A percentile compares a stretch with the other conserved stretches of the same genome.
phyloP scores from a whole-genome alignment of 2,888 invertebrate species.

The Agriopis leucophaearia region DNA sequence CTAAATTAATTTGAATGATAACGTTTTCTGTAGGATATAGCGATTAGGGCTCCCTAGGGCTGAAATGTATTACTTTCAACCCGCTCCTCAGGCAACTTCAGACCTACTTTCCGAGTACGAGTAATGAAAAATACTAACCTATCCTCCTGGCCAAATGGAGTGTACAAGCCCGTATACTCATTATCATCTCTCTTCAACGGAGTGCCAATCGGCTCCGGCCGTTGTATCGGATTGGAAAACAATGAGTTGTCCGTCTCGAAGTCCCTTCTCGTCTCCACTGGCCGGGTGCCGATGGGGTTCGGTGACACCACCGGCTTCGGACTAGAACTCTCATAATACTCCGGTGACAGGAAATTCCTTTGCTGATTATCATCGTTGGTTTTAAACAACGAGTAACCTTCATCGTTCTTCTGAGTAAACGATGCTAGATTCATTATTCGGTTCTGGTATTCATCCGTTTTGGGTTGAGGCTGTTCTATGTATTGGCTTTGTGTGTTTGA shows the following conservation, averaged over 20 bases:
- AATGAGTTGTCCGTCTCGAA: slow-evolving; percentile 68
- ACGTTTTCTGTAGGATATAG: too few relatives aligned
- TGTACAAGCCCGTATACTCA: slow-evolving; percentile 61
- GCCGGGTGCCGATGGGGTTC: slow-evolving; percentile 78
- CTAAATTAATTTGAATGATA: too few relatives aligned
- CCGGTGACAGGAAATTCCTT: slow-evolving; percentile 67
- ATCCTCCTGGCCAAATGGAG: slow-evolving; percentile 78
- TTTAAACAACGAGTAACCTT: slow-evolving; percentile 79
- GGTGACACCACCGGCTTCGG: slow-evolving; percentile 75
- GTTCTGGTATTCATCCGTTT: slow-evolving; percentile 70
- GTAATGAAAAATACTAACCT: slow-evolving; percentile 6
- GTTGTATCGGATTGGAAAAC: slow-evolving; percentile 68
- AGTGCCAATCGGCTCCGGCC: slow-evolving; percentile 72
- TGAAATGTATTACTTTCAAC: too few relatives aligned
- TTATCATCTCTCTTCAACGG: slow-evolving; percentile 45
- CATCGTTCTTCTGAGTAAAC: slow-evolving; percentile 80
- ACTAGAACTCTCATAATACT: slow-evolving; percentile 66
- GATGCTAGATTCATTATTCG: slow-evolving; percentile 76
- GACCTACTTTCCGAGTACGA: too few relatives aligned
- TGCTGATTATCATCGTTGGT: slow-evolving; percentile 68
- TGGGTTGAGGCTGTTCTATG: slow-evolving; percentile 56
- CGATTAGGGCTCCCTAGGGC: too few relatives aligned
- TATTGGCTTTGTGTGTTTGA: slow-evolving; percentile 52
- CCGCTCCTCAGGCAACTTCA: too few relatives aligned
- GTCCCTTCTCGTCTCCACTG: slow-evolving; percentile 54